Evolutionary conservation across 2,113 vertebrate species (phyloP).

Genomic region (Pelusios castaneus): DNA sequence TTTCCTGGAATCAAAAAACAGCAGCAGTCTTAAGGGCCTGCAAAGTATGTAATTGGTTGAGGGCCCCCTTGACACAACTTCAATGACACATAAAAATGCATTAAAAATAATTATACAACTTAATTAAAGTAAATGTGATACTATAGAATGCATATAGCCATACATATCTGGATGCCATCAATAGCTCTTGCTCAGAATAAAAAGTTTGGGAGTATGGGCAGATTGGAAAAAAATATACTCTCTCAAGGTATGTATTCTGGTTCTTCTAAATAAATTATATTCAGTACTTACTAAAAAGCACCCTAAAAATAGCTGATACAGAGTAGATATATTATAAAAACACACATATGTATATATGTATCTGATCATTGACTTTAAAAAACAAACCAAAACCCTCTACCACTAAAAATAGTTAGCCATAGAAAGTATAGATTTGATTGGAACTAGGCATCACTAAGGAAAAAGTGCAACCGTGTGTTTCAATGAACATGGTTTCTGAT

Average conservation of each 20-base stretch:
- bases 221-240: background rate
- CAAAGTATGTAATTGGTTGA: background rate
- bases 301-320: background rate
- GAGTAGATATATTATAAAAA: background rate
- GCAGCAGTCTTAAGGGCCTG: background rate
- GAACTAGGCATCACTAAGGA: background rate
- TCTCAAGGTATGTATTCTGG: rapidly evolving
- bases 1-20: conserved; percentile 60
- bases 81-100: background rate
- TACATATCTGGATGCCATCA: background rate
- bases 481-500: background rate
- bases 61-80: background rate
- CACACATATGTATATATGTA: background rate
- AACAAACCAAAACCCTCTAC: background rate
- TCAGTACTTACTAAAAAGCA: background rate
- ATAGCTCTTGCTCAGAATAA: background rate
- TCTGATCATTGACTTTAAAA: background rate
- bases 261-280: background rate
- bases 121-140: background rate
- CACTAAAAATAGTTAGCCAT: background rate
- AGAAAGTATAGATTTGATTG: background rate
- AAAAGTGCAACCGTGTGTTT: background rate
- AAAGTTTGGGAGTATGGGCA: background rate
- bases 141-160: background rate
- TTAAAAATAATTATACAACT: background rate